These are phyloP conservation scores for Amphilophus citrinellus DNA, from an alignment of 2,113 vertebrate genomes.

Conservation along the genomic window DNA sequence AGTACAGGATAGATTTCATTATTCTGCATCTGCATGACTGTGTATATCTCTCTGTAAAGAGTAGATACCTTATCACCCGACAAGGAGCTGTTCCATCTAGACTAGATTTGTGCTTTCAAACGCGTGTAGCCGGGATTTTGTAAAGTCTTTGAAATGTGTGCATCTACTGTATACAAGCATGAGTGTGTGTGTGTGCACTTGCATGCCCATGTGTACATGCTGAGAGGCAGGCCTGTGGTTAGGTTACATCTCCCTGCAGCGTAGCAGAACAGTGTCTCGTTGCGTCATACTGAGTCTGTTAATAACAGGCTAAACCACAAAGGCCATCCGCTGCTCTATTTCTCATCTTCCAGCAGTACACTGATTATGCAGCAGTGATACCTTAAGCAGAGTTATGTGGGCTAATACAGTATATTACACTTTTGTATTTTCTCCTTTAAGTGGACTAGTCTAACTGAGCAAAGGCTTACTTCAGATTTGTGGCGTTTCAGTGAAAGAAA, in stretches of 20 bases:
- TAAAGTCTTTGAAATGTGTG: slow-evolving; percentile 42
- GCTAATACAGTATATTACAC: not conserved
- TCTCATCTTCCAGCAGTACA: slow-evolving; percentile 65
- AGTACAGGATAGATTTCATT: not conserved
- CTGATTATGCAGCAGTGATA: slow-evolving; percentile 67
- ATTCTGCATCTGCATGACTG: not conserved
- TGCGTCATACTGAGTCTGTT: slow-evolving; percentile 78
- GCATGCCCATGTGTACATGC: slow-evolving; percentile 71
- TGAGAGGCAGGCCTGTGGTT: slow-evolving; percentile 82
- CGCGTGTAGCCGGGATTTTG: not conserved
- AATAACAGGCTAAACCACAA: slow-evolving; percentile 80
- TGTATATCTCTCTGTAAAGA: not conserved
- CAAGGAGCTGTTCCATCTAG: not conserved
- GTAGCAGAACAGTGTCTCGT: slow-evolving; percentile 73
- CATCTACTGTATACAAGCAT: slow-evolving; percentile 19
- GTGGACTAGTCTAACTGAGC: not conserved
- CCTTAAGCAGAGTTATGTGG: slow-evolving; percentile 38
- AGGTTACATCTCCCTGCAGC: slow-evolving; percentile 79
- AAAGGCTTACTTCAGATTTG: slow-evolving; percentile 10
- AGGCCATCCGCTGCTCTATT: slow-evolving; percentile 73
- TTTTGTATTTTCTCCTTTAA: slow-evolving; percentile 15
- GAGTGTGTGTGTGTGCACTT: slow-evolving; percentile 17
- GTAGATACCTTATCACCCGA: not conserved
- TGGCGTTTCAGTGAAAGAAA: not conserved
- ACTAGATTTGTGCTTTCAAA: slow-evolving; percentile 5